Percentiles rank a stretch among this genome's conserved stretches.
These are phyloP conservation scores for Nyctibius grandis DNA, from an alignment of 2,797 vertebrate genomes.

Conservation along the genomic window DNA sequence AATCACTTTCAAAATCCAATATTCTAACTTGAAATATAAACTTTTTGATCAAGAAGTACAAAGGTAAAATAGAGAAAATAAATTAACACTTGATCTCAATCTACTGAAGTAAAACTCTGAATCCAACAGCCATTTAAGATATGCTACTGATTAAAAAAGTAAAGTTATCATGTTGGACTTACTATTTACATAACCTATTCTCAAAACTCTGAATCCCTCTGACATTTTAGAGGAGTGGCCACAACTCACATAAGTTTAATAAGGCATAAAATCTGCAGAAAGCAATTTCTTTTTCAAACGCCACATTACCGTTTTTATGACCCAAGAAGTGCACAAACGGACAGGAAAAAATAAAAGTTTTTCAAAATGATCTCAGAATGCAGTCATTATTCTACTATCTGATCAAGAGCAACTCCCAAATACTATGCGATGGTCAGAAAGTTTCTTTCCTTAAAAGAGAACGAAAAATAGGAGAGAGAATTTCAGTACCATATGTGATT, in stretches of 20 bases:
- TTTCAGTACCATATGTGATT: background rate
- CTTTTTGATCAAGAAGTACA: background rate
- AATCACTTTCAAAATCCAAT: background rate
- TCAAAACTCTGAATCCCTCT: background rate
- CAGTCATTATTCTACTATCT: background rate
- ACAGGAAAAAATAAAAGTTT: background rate
- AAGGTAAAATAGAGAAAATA: background rate
- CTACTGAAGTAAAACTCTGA: background rate
- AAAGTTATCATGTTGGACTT: background rate
- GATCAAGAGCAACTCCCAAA: background rate
- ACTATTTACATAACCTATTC: background rate
- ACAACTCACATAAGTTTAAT: background rate
- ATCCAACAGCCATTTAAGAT: background rate
- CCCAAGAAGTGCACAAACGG: background rate
- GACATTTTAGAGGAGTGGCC: background rate
- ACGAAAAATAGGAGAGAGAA: background rate
- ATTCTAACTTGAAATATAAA: background rate
- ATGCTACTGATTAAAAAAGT: background rate
- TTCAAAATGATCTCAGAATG: background rate
- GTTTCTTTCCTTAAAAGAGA: background rate
- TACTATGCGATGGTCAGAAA: background rate
- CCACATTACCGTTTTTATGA: background rate
- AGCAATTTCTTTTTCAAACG: background rate
- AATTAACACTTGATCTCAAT: background rate
- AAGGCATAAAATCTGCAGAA: background rate